Evolutionary conservation across 2,888 invertebrate genomes (phyloP), one percentile per base, ranked within the genome.

Genomic region (Eugnorisma glareosa): DNA sequence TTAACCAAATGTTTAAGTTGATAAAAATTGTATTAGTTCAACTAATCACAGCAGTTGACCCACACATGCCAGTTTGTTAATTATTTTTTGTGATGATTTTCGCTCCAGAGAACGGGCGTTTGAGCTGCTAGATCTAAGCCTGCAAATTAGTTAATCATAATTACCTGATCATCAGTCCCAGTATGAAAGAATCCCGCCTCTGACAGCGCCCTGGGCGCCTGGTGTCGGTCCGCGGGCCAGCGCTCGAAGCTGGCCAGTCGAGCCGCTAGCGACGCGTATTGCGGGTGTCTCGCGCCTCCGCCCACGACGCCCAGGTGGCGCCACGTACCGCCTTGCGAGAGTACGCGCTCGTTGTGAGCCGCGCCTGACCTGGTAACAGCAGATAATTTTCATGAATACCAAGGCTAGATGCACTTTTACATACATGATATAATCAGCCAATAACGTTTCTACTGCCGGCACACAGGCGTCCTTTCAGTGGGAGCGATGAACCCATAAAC

Each of bases 171-270:
- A 67, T 97, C 97, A 37, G 96, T 95, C 31, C 98, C 98, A 86
- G 97, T 98, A 92, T 99, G 99, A 93, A 98, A 99, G 94, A 99
- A 99, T 7, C 99, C 99, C 35, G 99, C 99, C 75, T 98, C 98
- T 0, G 99, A 98, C 75, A 99, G 94, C 15, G 97, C 97, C 79
- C 98, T 97, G 0, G 99, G 98, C 1, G 97, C 97, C 93, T 99
- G 99, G 37, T 97, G 97, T 35, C 98, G 96, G 79, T 97, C 96
- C 6, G 97, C 96, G 0, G 99, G 98, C 99, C 99, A 99, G 76
- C 96, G 95, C 68, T 93, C 93, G 93, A 98, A 99, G 4, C 98
- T 98, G 57, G 97, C 96, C 61, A 98, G 92, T 48, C 99, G 97
- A 0, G 93, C 91, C 78, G 98, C 98, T 15, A 98, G 94, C 0